Evolutionary conservation across 2,797 vertebrate genomes (phyloP).

Genomic region (Sebastes ruberrimus): DNA sequence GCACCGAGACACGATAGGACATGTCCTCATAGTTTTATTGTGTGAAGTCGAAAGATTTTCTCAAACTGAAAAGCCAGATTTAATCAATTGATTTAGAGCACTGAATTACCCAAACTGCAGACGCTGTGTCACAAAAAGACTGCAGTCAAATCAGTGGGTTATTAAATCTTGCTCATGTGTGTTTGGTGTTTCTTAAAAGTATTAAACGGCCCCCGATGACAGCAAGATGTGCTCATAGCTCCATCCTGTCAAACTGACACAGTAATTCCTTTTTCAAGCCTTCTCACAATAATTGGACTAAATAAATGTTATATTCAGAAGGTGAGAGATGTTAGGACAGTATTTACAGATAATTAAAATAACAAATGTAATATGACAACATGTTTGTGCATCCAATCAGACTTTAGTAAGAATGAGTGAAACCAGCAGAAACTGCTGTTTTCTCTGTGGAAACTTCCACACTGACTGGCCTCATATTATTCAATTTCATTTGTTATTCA

Average conservation of each 20-base stretch:
- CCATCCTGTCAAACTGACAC: neutral
- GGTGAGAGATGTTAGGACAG: neutral
- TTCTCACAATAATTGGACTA: neutral
- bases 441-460: conserved; percentile 17
- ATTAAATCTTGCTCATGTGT: neutral
- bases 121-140: neutral
- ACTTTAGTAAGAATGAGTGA: neutral
- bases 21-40: conserved; percentile 37
- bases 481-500: conserved; percentile 61
- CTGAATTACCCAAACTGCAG: neutral
- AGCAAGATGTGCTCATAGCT: neutral
- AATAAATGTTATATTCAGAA: neutral
- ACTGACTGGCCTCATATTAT: conserved; percentile 29
- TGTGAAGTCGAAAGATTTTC: conserved; percentile 22
- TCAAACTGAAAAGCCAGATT: conserved; percentile 5
- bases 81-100: conserved; percentile 4
- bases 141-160: neutral
- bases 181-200: neutral
- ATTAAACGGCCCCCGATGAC: neutral
- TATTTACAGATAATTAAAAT: neutral
- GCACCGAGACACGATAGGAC: conserved; percentile 32
- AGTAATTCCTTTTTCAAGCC: neutral
- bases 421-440: conserved; percentile 15
- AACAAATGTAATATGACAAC: neutral
- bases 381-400: neutral